phyloP scores from a whole-genome alignment of 2,888 invertebrate genomes.

The Xestia rhomboidea region DNA sequence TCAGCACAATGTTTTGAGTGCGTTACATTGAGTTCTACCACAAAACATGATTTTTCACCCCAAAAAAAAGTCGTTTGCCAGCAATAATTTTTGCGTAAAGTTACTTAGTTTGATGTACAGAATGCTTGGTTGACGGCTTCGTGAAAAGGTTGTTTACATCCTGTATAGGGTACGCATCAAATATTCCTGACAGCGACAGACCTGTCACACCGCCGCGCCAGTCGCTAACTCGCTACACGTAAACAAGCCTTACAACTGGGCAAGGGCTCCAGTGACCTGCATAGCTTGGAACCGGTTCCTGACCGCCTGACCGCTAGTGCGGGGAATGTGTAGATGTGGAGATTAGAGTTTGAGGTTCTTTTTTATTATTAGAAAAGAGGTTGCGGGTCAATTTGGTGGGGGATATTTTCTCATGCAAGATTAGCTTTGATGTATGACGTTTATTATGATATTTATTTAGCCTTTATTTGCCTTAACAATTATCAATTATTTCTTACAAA shows the following conservation, averaged over 20 bases:
- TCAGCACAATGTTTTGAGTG: too few relatives aligned
- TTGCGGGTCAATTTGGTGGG: conserved; percentile 4
- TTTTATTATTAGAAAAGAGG: neutral
- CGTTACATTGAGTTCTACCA: too few relatives aligned
- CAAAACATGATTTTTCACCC: too few relatives aligned
- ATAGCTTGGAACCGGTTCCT: conserved; percentile 55
- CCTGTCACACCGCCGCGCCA: neutral
- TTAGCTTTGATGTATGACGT: neutral
- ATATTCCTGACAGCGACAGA: conserved; percentile 13
- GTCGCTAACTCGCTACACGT: conserved; percentile 18
- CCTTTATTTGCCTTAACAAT: too few relatives aligned
- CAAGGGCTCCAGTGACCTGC: conserved; percentile 63
- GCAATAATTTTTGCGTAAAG: too few relatives aligned
- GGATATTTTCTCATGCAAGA: neutral
- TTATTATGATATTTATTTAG: too few relatives aligned
- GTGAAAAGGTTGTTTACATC: too few relatives aligned
- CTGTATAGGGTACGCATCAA: neutral
- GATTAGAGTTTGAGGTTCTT: conserved; percentile 14
- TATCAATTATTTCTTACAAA: too few relatives aligned
- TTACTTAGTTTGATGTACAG: too few relatives aligned
- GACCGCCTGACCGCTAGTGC: conserved; percentile 46
- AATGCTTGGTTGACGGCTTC: too few relatives aligned
- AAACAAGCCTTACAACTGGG: conserved; percentile 38
- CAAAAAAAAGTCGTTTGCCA: too few relatives aligned
- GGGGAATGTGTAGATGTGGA: conserved; percentile 29